Base-by-base conservation (phyloP, 2,888 invertebrate genomes). In the Mystacides longicornis region DNA sequence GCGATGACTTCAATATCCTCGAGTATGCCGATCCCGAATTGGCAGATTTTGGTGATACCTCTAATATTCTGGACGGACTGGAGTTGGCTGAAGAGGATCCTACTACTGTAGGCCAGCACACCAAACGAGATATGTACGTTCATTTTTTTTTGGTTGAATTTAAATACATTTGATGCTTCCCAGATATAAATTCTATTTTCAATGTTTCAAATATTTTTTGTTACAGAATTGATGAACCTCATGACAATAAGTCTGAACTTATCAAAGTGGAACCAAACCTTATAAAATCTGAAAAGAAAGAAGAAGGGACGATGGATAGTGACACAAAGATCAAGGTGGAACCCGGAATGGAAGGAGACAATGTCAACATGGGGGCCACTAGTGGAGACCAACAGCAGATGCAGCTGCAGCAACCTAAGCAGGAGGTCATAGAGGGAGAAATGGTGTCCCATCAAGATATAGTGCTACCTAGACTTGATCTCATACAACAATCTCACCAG, bases 21-120 rank as follows among this genome's bases (percentile, higher is more conserved):
- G 93, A 94, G 71, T 96, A 95, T 70, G 95, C 93, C 0, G 95
- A 96, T 77, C 93, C 95, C 0, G 94, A 94, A 71, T 74, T 94
- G 52, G 93, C 92, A 63, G 85, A 86, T 58, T 80, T 89, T 63
- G 87, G 87, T 1, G 84, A 85, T 60, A 86, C 88, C 66, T 90
- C 90, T 31, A 92, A 91, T 67, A 89, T 94, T 63, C 80, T 95
- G 53, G 92, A 93, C 68, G 86, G 87, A 56, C 75, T 93, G 51
- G 93, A 93, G 69, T 77, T 90, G 58, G 89, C 89, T 59, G 89
- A 89, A 63, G 84, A 85, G 50, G 54, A 54, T 20, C 47, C 48
- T 21, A 43, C 82, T 61, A 81, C 85, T 61, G 82, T 85, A 37
- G 86, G 86, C 62, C 80, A 85, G 47, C 83, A 84, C 55, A 71